Base-by-base conservation (phyloP, 2,113 vertebrate genomes). In the Rhabdomys dilectus region DNA sequence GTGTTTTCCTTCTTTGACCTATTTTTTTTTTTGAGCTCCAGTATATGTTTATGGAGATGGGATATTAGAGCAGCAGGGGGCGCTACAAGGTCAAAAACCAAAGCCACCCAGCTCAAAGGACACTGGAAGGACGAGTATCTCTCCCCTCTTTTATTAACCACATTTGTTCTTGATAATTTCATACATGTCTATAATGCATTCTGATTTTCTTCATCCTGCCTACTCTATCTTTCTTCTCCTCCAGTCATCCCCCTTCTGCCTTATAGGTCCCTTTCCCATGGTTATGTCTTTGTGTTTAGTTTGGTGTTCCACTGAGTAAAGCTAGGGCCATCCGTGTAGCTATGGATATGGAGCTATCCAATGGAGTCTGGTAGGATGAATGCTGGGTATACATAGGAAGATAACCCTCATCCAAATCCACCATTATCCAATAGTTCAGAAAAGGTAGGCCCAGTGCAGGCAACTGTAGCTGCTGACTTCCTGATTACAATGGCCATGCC, bases 21-120 rank as follows among this genome's bases (percentile, higher is more conserved):
- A 81, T 89, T 96, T 73, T 94, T 96, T 70, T 64, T 89, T 89
- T 80, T 56, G 84, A 45, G 62, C 68, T 96, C 62, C 51, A 78
- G 5, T 24, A 36, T 42, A 56, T 93, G 26, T 36, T 88, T 96
- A 92, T 3, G 77, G 95, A 91, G 92, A 80, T 39, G 26, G 62
- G 62, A 48, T 91, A 64, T 88, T 93, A 85, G 73, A 93, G 82
- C 98, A 98, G 95, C 80, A 98, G 98, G 94, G 97, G 98, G 98
- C 93, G 95, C 98, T 97, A 70, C 80, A 94, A 97, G 89, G 96
- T 97, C 39, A 97, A 85, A 97, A 96, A 97, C 94, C 95, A 93
- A 86, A 96, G 72, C 42, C 1, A 3, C 73, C 56, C n/a, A 64
- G 58, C 75, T 92, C 88, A 39, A 48, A 77, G 53, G 80, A 88